Percentiles rank a stretch among this genome's conserved stretches.
Evolutionary conservation across 2,888 invertebrate genomes (phyloP).

Genomic region (Drosophila leonis): DNA sequence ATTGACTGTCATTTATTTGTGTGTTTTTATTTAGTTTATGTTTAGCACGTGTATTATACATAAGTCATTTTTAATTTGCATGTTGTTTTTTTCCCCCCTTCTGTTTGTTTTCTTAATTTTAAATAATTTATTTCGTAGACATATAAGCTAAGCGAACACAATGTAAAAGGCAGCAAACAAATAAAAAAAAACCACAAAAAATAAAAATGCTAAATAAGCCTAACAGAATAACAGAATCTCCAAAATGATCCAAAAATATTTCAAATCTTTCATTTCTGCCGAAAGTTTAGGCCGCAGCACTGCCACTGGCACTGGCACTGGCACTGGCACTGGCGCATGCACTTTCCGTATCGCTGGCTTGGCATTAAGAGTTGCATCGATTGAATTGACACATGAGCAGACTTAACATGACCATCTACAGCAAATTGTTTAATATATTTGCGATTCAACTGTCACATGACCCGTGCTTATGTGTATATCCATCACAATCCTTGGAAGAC

Average conservation of each 20-base stretch:
- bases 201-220: conserved; percentile 1
- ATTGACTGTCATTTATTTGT: conserved; percentile 64
- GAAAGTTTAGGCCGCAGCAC: conserved; percentile 12
- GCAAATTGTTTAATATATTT: conserved; percentile 70
- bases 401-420: conserved; percentile 69
- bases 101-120: conserved; percentile 78
- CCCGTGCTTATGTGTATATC: conserved; percentile 72
- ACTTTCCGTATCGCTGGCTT: conserved; percentile 7
- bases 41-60: conserved; percentile 21
- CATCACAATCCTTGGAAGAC: conserved; percentile 69
- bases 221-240: neutral
- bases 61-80: conserved; percentile 40
- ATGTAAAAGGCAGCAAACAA: conserved; percentile 41
- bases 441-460: conserved; percentile 69
- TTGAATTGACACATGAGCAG: conserved; percentile 71
- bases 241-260: neutral
- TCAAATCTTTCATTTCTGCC: neutral
- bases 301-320: no score
- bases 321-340: no score
- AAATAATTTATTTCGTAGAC: conserved; percentile 67
- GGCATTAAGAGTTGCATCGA: conserved; percentile 11
- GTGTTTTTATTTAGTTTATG: conserved; percentile 53
- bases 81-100: conserved; percentile 60
- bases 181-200: conserved; percentile 28
- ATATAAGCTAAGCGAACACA: conserved; percentile 33